Base-by-base conservation (phyloP, 2,113 vertebrate species). In the Oostethus manadensis region DNA sequence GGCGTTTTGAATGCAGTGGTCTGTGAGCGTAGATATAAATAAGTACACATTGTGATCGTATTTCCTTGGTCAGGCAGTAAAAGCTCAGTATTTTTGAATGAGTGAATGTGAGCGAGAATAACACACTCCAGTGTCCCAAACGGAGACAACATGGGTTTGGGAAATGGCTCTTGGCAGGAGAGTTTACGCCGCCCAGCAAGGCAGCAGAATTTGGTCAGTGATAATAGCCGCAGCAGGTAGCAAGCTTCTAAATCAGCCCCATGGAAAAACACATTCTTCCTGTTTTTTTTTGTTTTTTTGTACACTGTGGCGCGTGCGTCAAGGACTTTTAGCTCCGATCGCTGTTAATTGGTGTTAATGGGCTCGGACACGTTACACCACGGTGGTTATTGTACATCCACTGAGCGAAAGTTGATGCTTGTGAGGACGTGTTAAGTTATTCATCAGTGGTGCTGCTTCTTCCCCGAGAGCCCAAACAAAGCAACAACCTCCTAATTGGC, bases 401-500 rank as follows among this genome's bases (percentile, higher is more conserved):
- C 16, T n/a, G 48, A 23, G 68, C 58, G 64, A 68, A 76, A 62
- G 57, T 55, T 78, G 78, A 81, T 69, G 66, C 54, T 84, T 70
- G 61, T 72, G 65, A 62, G 62, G 58, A 74, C 26, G 40, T 66
- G 66, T 29, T 83, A 76, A 78, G 80, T 80, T 81, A 86, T 83
- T 81, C 63, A 84, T 84, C 73, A 84, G 63, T 38, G 56, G 56
- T 10, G 46, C 60, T 74, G 62, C 21, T n/a, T 82, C 40, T 17
- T 44, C 60, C 45, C 65, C 62, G 10, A 66, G 58, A 74, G 45
- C 45, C 43, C 43, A 58, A 67, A 77, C 70, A 65, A 69, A 76
- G 62, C 56, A 48, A 44, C 21, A 48, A 49, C 49, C 18, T 40
- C 59, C 70, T 78, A 45, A 71, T 80, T 77, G 72, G 67, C 14